Conservation (phyloP, 2,797 vertebrate species). For the Zenarchopterus dispar region DNA sequence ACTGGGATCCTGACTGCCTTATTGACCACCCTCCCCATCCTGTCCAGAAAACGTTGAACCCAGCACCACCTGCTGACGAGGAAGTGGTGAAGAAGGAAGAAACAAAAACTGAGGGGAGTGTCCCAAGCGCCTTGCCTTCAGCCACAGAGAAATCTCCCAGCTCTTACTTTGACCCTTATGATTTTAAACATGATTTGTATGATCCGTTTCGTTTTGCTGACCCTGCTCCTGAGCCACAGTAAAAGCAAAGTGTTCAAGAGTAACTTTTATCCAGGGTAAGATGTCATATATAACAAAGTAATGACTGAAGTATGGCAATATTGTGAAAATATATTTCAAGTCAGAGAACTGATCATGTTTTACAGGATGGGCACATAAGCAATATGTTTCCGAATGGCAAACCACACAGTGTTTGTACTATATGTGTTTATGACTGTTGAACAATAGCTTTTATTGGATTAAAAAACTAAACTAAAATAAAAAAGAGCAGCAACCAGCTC, state of each 20-base stretch:
- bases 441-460: conserved; percentile 20
- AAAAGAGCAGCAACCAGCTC: not conserved
- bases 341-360: not conserved
- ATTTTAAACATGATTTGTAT: conserved; percentile 77
- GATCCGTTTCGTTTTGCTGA: conserved; percentile 68
- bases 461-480: conserved; percentile 10
- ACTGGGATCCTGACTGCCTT: conserved; percentile 85
- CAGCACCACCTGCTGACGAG: conserved; percentile 41
- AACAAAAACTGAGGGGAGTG: conserved; percentile 34
- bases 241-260: conserved; percentile 13
- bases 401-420: not conserved
- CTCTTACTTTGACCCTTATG: conserved; percentile 69
- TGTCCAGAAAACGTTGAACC: conserved; percentile 25
- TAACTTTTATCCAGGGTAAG: not conserved
- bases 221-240: conserved; percentile 50
- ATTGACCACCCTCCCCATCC: conserved; percentile 73
- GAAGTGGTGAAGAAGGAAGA: conserved; percentile 42
- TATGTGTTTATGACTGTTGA: conserved; percentile 1
- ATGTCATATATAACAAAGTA: no score
- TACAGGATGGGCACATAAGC: not conserved
- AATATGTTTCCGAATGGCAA: not conserved
- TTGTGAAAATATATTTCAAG: not conserved
- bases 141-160: conserved; percentile 18
- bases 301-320: not conserved
- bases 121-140: conserved; percentile 16